These are phyloP conservation scores for Anastrepha obliqua DNA, from an alignment of 1,140 invertebrate species.

Conservation along the genomic window DNA sequence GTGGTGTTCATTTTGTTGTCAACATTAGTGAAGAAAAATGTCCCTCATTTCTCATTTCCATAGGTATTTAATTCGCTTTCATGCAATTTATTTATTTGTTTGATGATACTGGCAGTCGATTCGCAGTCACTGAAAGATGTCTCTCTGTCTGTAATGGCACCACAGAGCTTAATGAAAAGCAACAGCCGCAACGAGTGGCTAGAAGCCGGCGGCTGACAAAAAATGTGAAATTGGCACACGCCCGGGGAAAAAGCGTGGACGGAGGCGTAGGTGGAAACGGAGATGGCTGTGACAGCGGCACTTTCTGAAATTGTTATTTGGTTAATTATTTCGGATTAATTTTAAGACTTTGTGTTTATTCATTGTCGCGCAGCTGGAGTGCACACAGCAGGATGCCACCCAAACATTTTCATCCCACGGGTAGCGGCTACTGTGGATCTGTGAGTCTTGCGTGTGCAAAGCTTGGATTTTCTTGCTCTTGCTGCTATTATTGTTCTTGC, in stretches of 20 bases:
- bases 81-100: constrained; percentile 41
- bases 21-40: neutral
- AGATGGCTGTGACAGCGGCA: neutral
- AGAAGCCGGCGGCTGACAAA: neutral
- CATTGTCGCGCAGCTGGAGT: constrained; percentile 46
- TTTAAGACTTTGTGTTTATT: constrained; percentile 53
- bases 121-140: neutral
- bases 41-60: constrained; percentile 6
- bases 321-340: constrained; percentile 58
- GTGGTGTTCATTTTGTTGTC: neutral
- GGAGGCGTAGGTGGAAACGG: neutral
- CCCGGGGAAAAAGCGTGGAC: neutral
- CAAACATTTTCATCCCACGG: neutral
- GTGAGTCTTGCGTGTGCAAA: neutral
- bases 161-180: neutral
- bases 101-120: neutral
- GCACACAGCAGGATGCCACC: constrained; percentile 29
- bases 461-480: neutral
- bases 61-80: constrained; percentile 19
- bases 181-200: neutral
- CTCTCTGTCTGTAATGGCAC: neutral
- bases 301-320: constrained; percentile 55
- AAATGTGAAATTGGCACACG: neutral
- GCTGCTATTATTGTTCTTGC: neutral
- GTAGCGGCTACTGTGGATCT: neutral